Base-by-base conservation (phyloP, 2,113 vertebrate species). In the Brachyhypopomus occidentalis region DNA sequence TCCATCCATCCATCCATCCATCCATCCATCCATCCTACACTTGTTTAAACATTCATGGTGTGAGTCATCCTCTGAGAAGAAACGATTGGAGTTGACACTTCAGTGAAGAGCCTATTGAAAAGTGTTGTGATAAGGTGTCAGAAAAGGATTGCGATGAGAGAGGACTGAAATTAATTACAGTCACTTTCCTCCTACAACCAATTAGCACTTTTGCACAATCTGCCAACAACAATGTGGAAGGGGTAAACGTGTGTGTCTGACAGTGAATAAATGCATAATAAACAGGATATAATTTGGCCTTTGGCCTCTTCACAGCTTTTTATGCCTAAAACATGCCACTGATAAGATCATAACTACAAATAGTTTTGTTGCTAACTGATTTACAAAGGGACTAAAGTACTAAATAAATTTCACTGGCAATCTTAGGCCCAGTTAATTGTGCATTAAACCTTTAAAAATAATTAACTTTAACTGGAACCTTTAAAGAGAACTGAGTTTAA, bases 201-300 rank as follows among this genome's bases (percentile, higher is more conserved):
- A 83, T 78, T 75, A 83, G 62, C 41, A 22, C 81, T 45, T 74
- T 77, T 60, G 69, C 45, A 63, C 55, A 73, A 75, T 78, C 69
- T 77, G 71, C 75, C 74, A 78, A 58, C 25, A 72, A 73, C 55
- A 56, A 5, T 20, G 59, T 25, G 27, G n/a, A 72, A 20, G 34
- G 67, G 56, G n/a, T 56, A 72, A 60, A 72, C 22, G 56, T 22
- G 23, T 45, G n/a, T 41, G 3, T 82, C 59, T 72, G 64, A 74
- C 45, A 36, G 63, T 16, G 64, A 38, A 60, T 67, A 77, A 67
- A 73, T 55, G 9, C 73, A 62, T 55, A 55, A 52, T 79, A 80
- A 76, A 82, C 16, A 60, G 63, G 27, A 59, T 23, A 20, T 19
- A 56, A 72, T 52, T 19, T 23, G 1, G 4, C 7, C 48, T 6